phyloP scores from a whole-genome alignment of 2,797 vertebrate genomes.

The Botia almorhae region DNA sequence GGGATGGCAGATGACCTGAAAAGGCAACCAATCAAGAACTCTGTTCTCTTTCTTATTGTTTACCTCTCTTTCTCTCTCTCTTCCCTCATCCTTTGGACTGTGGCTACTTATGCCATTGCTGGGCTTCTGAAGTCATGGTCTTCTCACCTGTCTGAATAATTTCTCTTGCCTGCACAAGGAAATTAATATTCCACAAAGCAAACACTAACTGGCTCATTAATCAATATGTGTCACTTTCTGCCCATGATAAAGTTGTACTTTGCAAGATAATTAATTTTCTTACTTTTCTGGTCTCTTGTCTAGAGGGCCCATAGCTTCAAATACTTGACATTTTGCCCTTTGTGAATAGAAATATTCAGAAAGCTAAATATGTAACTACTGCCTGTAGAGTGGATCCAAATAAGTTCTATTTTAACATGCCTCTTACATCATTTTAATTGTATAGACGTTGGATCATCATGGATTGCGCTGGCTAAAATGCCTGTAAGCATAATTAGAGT shows the following conservation, averaged over 20 bases:
- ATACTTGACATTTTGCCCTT: constrained; percentile 80
- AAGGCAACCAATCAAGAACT: constrained; percentile 55
- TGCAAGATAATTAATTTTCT: constrained; percentile 83
- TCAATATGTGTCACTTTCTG: constrained; percentile 83
- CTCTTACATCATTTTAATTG: background rate
- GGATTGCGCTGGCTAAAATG: constrained; percentile 14
- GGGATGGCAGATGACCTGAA: constrained; percentile 67
- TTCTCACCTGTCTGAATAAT: constrained; percentile 87
- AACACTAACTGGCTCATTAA: constrained; percentile 85
- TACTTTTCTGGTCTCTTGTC: constrained; percentile 77
- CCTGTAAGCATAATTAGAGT: constrained; percentile 34
- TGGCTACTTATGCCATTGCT: constrained; percentile 64
- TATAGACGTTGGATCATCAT: no score
- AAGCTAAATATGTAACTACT: constrained; percentile 53
- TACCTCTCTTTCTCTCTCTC: constrained; percentile 3
- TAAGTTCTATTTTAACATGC: constrained; percentile 1
- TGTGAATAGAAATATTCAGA: constrained; percentile 60
- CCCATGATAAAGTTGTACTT: constrained; percentile 76
- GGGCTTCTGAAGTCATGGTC: constrained; percentile 82
- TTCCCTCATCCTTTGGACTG: constrained; percentile 1
- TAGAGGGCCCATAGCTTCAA: constrained; percentile 79
- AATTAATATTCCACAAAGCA: constrained; percentile 87
- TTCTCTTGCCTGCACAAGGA: constrained; percentile 76
- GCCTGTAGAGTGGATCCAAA: constrained; percentile 53
- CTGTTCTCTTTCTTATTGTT: constrained; percentile 40